These are phyloP conservation scores for Drosophila acutilabella DNA, from an alignment of 2,888 invertebrate genomes.

Conservation along the genomic window DNA sequence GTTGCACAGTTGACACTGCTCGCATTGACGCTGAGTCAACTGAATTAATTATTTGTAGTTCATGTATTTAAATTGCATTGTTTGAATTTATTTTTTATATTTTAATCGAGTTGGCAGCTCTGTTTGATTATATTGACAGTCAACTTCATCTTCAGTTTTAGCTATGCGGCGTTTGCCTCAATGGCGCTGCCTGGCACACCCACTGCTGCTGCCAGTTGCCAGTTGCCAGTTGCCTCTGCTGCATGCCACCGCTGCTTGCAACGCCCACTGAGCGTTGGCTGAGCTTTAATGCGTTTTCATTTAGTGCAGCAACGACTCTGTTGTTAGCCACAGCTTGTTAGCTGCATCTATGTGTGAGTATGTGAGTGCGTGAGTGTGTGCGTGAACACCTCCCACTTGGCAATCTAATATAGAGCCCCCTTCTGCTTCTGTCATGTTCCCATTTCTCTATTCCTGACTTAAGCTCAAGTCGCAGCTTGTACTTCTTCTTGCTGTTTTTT, in stretches of 20 bases:
- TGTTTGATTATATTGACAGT: slow-evolving; percentile 19
- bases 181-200: slow-evolving; percentile 55
- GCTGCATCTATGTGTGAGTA: slow-evolving; percentile 24
- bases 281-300: slow-evolving; percentile 79
- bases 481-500: not conserved
- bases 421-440: not conserved
- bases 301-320: slow-evolving; percentile 58
- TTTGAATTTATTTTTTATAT: not conserved
- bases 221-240: slow-evolving; percentile 20
- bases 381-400: slow-evolving; percentile 80
- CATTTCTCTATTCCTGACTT: not conserved
- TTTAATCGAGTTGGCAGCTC: slow-evolving; percentile 46
- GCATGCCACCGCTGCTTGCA: slow-evolving; percentile 53
- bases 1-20: too few relatives aligned
- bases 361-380: slow-evolving; percentile 44
- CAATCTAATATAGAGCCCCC: slow-evolving; percentile 78
- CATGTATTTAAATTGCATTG: not conserved
- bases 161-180: slow-evolving; percentile 43
- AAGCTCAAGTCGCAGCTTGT: slow-evolving; percentile 17
- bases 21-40: too few relatives aligned
- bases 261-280: slow-evolving; percentile 68
- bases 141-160: slow-evolving; percentile 37
- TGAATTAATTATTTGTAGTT: not conserved
- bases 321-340: slow-evolving; percentile 63
- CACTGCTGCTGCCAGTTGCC: slow-evolving; percentile 38